Conservation (phyloP, 1,140 invertebrate genomes). For the Zaprionus capensis region DNA sequence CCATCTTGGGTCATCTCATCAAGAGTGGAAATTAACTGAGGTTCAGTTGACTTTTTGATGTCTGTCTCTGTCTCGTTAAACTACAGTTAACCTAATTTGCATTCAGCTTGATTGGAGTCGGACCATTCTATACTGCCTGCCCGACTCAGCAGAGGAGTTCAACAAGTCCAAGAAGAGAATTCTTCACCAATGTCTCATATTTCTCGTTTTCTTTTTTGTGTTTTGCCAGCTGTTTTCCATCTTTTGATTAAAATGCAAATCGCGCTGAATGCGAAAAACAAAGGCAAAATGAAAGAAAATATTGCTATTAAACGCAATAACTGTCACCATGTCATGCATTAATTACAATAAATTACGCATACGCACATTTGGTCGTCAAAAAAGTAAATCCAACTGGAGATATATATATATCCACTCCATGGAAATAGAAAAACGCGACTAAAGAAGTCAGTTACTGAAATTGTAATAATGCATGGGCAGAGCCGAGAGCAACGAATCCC, state of each 20-base stretch:
- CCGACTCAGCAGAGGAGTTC: slow-evolving; percentile 16
- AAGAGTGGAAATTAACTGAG: slow-evolving; percentile 10
- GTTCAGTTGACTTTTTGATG: slow-evolving; percentile 46
- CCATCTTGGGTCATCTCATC: not conserved
- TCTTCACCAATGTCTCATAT: slow-evolving; percentile 29
- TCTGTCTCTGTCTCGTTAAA: slow-evolving; percentile 59
- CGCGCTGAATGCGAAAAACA: slow-evolving; percentile 1
- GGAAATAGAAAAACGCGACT: slow-evolving; percentile 53
- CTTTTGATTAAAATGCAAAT: slow-evolving; percentile 72
- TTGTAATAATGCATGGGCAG: slow-evolving; percentile 73
- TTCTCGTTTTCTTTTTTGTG: slow-evolving; percentile 6
- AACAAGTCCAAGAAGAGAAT: slow-evolving; percentile 22
- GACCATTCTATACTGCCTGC: slow-evolving; percentile 36
- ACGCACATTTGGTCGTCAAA: slow-evolving; percentile 37
- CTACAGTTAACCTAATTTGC: slow-evolving; percentile 70
- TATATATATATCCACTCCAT: slow-evolving; percentile 34
- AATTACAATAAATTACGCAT: slow-evolving; percentile 72
- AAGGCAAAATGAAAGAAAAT: slow-evolving; percentile 34
- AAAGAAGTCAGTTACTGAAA: slow-evolving; percentile 57
- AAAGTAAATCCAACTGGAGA: slow-evolving; percentile 17
- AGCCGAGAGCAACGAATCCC: not conserved
- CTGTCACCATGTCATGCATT: slow-evolving; percentile 66
- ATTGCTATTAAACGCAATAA: slow-evolving; percentile 73
- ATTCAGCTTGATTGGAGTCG: slow-evolving; percentile 60
- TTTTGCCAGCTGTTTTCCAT: slow-evolving; percentile 54